phyloP scores from a whole-genome alignment of 2,888 invertebrate genomes.

The Clivina fossor region DNA sequence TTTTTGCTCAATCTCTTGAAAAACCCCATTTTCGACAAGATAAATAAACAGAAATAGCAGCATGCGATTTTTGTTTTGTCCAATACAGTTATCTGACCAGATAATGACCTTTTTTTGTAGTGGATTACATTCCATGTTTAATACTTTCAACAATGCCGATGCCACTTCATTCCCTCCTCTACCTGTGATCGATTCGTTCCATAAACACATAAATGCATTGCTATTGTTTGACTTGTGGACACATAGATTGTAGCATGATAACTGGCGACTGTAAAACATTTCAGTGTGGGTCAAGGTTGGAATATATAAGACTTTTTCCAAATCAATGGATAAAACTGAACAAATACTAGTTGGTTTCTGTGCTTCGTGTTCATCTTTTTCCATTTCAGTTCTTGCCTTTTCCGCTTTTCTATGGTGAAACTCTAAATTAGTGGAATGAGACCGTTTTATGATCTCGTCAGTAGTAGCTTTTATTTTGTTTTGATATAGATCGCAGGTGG shows the following conservation, averaged over 20 bases:
- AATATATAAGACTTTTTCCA: conserved; percentile 41
- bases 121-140: conserved; percentile 4
- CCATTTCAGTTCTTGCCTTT: conserved; percentile 36
- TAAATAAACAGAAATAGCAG: background rate
- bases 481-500: conserved; percentile 19
- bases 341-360: conserved; percentile 39
- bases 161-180: conserved; percentile 40
- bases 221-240: conserved; percentile 40
- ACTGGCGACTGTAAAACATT: conserved; percentile 43
- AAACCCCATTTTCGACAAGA: background rate
- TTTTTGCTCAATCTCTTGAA: too few species aligned
- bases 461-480: conserved; percentile 19
- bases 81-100: conserved; percentile 39
- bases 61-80: conserved; percentile 35
- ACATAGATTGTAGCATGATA: conserved; percentile 42
- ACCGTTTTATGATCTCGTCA: background rate
- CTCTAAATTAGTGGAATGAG: background rate
- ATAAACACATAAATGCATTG: conserved; percentile 38
- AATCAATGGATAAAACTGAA: conserved; percentile 38
- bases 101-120: conserved; percentile 32
- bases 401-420: conserved; percentile 32
- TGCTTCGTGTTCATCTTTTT: conserved; percentile 18
- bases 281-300: conserved; percentile 42
- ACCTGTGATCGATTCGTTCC: conserved; percentile 37
- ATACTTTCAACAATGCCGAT: conserved; percentile 35